A percentile compares a stretch with the other conserved stretches of the same genome.
Conservation (phyloP, 92 coral and sea anemone species). For the Palythoa caribaeorum region DNA sequence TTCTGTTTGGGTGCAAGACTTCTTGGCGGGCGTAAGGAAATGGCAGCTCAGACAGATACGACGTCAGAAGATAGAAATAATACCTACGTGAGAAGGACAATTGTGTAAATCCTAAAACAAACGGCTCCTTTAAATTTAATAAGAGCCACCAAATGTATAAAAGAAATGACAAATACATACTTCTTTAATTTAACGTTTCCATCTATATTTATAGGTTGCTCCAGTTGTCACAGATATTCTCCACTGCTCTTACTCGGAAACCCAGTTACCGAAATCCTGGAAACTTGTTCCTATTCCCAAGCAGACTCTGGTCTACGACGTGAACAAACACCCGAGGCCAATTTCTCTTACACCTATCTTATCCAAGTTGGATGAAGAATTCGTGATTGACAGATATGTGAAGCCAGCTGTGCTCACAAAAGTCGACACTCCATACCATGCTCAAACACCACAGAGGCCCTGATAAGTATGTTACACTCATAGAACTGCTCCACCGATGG, state of each 20-base stretch:
- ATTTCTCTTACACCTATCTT: background rate
- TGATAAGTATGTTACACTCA: background rate
- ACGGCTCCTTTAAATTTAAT: no score
- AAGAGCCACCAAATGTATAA: no score
- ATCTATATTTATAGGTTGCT: background rate
- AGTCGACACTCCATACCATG: background rate
- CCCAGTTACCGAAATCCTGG: slow-evolving; percentile 9
- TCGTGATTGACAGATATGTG: background rate
- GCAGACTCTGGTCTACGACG: slow-evolving; percentile 5
- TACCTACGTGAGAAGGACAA: no score
- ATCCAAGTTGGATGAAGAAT: background rate
- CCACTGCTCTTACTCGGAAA: slow-evolving; percentile 13
- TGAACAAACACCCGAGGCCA: slow-evolving; percentile 1
- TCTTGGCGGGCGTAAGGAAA: no score
- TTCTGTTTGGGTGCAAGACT: no score
- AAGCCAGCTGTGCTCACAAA: slow-evolving; percentile 6
- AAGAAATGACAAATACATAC: no score
- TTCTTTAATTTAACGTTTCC: no score
- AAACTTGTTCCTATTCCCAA: slow-evolving; percentile 2
- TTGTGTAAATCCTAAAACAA: no score
- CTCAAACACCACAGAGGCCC: background rate
- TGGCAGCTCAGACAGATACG: no score
- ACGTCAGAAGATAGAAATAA: no score
- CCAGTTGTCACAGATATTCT: background rate
- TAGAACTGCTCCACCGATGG: no score